These are phyloP conservation scores for Thera britannica DNA, from an alignment of 2,888 invertebrate species.

Conservation along the genomic window DNA sequence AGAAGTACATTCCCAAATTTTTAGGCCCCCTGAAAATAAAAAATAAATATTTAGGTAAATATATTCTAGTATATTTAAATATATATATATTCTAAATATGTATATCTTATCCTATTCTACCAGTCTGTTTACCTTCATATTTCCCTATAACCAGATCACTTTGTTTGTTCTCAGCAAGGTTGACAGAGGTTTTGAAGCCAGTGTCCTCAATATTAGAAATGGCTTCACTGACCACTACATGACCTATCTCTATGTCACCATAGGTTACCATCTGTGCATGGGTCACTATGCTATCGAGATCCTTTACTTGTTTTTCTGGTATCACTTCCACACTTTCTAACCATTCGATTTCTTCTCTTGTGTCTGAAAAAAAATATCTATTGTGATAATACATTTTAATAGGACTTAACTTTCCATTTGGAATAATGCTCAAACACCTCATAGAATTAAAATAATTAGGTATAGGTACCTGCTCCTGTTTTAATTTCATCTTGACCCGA, in stretches of 20 bases:
- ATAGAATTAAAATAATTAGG: neutral
- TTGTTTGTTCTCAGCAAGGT: conserved; percentile 86
- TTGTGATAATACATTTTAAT: neutral
- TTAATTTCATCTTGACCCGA: conserved; percentile 46
- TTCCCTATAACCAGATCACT: conserved; percentile 90
- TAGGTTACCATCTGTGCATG: conserved; percentile 74
- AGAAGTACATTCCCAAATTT: conserved; percentile 97
- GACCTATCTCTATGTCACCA: conserved; percentile 76
- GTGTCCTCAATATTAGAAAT: conserved; percentile 60
- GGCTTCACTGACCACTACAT: conserved; percentile 70
- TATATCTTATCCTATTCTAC: no score
- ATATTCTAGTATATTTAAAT: no score
- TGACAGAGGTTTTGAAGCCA: conserved; percentile 67
- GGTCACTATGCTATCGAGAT: conserved; percentile 59
- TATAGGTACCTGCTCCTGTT: conserved; percentile 38
- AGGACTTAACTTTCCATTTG: neutral
- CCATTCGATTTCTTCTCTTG: conserved; percentile 56
- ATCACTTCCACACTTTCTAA: conserved; percentile 64
- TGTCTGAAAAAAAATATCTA: conserved; percentile 7
- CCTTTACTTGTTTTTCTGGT: conserved; percentile 57
- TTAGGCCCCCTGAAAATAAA: conserved; percentile 90
- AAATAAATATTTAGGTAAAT: neutral
- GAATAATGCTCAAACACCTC: neutral
- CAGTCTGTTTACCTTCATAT: conserved; percentile 88
- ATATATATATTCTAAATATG: no score